Evolutionary conservation across 2,113 vertebrate species (phyloP), one percentile per base, ranked within the genome.

Genomic region (Ictalurus punctatus): DNA sequence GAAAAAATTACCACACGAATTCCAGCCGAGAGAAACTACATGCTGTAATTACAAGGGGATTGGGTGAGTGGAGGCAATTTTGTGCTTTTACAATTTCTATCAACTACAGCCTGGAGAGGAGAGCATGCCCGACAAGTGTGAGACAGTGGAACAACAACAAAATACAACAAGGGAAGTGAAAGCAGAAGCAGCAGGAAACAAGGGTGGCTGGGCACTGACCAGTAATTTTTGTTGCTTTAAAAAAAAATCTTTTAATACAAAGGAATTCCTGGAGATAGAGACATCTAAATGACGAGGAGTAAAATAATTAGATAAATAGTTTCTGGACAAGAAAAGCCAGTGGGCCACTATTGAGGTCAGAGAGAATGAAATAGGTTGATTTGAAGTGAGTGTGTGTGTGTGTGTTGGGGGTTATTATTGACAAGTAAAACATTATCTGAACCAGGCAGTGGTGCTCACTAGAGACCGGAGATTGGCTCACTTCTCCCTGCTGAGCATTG

Each of bases 21-120:
- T 84, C 87, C 63, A 87, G 82, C 92, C 89, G 83, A 90, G 79
- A 89, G 89, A 86, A 88, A 76, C 40, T 76, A 65, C 63, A 37
- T 52, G 21, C 67, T 87, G 86, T 93, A 93, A 94, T 93, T 93
- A 95, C 17, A 94, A 92, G 89, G 91, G 89, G 88, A 91, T 84
- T 86, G 83, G 81, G 65, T n/a, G 69, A 92, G 92, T 93, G 91
- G 92, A 91, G 92, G 86, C 86, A 85, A 88, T 91, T 87, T 92
- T 86, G 61, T 87, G 83, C 52, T 84, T 89, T 91, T 88, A 91
- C 91, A 88, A 90, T 91, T 91, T 93, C 84, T 81, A 89, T 88
- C 67, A 87, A 80, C 89, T 87, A 89, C 74, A 86, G 78, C 92
- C 81, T 89, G 87, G 86, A 91, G 44, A 84, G 25, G 44, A 87